phyloP scores from a whole-genome alignment of 2,113 vertebrate species.

The Tachysurus vachellii region DNA sequence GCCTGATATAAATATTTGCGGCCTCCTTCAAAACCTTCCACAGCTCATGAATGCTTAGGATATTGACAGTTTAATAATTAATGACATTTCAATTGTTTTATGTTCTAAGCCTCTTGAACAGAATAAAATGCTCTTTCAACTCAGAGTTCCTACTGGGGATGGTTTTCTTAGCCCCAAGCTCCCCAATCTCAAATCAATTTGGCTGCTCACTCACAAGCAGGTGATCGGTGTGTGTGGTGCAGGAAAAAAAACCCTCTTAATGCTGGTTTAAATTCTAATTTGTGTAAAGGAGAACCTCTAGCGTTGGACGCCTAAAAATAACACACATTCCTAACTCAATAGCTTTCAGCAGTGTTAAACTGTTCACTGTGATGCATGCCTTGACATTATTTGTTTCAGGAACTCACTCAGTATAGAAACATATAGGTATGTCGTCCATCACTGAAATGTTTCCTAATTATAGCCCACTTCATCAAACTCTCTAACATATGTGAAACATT shows the following conservation, averaged over 20 bases:
- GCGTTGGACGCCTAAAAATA: background rate
- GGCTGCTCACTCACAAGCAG: background rate
- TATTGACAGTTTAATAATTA: background rate
- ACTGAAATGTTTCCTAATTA: background rate
- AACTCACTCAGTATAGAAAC: background rate
- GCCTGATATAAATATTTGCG: background rate
- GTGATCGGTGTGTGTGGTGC: background rate
- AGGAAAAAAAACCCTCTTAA: too few species aligned
- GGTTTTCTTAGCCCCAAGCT: background rate
- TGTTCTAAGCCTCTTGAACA: background rate
- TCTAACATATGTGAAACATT: background rate
- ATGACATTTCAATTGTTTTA: background rate
- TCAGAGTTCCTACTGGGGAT: background rate
- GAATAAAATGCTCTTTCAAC: background rate
- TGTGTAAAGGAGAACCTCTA: constrained; percentile 18
- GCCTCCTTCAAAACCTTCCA: background rate
- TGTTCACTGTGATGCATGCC: background rate
- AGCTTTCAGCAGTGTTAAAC: background rate
- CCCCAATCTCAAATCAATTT: background rate
- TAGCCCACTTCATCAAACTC: too few species aligned
- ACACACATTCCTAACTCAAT: background rate
- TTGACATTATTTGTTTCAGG: background rate
- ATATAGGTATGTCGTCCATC: background rate
- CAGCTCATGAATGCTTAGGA: background rate
- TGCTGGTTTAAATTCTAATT: background rate